Evolutionary conservation across 2,797 vertebrate genomes (phyloP).

Genomic region (Falco naumanni): DNA sequence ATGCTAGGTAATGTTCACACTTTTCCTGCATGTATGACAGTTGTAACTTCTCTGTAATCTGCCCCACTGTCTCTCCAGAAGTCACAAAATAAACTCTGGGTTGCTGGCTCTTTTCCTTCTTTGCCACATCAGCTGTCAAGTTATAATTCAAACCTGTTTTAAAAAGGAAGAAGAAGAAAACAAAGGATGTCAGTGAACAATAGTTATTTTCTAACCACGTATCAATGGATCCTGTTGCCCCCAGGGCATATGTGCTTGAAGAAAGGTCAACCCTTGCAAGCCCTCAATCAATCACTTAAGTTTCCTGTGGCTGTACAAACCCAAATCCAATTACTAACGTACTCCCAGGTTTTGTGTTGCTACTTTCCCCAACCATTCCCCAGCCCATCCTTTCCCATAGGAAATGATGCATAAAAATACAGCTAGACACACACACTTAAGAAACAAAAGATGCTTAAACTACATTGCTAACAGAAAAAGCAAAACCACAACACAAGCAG

Average conservation of each 20-base stretch:
- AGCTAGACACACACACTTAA: not conserved
- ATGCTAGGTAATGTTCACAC: constrained; percentile 86
- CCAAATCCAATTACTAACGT: not conserved
- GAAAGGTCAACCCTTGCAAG: not conserved
- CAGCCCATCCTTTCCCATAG: not conserved
- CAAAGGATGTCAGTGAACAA: constrained; percentile 39
- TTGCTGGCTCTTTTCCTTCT: constrained; percentile 87
- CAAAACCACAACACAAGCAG: not conserved
- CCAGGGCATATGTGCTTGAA: not conserved
- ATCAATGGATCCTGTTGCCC: not conserved
- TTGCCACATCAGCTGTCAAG: constrained; percentile 91
- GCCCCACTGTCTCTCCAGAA: constrained; percentile 85
- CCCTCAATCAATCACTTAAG: constrained; percentile 14
- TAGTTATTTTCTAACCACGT: constrained; percentile 13
- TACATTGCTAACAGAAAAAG: not conserved
- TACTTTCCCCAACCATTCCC: not conserved
- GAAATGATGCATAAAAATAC: not conserved
- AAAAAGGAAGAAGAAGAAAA: constrained; percentile 39
- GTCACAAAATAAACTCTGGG: constrained; percentile 88
- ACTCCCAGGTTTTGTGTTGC: not conserved
- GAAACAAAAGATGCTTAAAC: not conserved
- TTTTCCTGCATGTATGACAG: constrained; percentile 83
- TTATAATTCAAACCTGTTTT: constrained; percentile 89
- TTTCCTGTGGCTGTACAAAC: not conserved
- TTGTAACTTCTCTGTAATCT: constrained; percentile 83